phyloP scores from a whole-genome alignment of 2,113 vertebrate species.

The Dasyurus viverrinus region DNA sequence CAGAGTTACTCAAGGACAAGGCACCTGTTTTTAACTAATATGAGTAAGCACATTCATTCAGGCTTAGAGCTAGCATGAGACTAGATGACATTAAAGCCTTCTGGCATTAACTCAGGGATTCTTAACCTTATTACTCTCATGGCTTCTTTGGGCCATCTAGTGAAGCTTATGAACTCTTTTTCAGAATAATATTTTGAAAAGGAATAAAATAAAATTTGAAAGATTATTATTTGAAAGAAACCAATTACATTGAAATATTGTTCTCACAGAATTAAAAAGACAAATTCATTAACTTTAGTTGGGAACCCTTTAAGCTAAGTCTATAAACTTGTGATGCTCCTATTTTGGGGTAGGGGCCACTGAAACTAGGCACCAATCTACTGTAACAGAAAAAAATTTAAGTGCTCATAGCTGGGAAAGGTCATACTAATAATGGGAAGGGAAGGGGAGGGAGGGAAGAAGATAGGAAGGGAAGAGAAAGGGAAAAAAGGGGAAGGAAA shows the following conservation, averaged over 20 bases:
- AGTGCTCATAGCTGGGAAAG: background rate
- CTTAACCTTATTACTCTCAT: background rate
- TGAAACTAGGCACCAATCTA: background rate
- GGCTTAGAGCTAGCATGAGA: background rate
- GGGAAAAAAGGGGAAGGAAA: no score
- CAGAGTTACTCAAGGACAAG: background rate
- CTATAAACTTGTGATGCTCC: background rate
- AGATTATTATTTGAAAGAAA: background rate
- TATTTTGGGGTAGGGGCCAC: background rate
- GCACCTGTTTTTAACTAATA: background rate
- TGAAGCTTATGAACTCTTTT: background rate
- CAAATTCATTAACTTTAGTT: background rate
- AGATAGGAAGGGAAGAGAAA: background rate
- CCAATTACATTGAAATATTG: background rate
- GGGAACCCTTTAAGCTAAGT: background rate
- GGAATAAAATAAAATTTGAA: background rate
- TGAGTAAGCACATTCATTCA: background rate
- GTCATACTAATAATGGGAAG: background rate
- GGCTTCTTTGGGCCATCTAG: background rate
- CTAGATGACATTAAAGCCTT: background rate
- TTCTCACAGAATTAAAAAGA: background rate
- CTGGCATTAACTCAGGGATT: background rate
- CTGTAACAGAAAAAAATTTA: background rate
- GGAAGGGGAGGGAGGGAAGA: background rate
- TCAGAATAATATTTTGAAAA: background rate